Conservation (phyloP, 2,888 invertebrate genomes). For the Liposcelis brunnea region DNA sequence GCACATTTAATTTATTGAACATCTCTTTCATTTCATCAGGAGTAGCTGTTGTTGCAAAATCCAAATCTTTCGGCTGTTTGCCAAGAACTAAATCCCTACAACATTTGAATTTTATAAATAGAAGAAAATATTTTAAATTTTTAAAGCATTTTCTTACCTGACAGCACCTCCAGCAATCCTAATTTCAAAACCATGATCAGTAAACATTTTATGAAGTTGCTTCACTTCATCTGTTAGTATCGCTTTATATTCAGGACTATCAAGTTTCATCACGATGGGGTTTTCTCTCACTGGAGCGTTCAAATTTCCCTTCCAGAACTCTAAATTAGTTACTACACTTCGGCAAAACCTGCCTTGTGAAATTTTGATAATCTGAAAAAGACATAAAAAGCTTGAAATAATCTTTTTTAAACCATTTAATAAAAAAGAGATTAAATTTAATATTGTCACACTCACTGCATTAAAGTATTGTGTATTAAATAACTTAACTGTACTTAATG, state of each 20-base stretch:
- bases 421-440: no score
- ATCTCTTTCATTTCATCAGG: slow-evolving; percentile 91
- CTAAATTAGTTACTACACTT: no score
- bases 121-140: slow-evolving; percentile 1
- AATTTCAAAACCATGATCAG: slow-evolving; percentile 62
- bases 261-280: slow-evolving; percentile 52
- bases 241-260: slow-evolving; percentile 53
- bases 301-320: no score
- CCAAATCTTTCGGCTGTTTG: slow-evolving; percentile 71
- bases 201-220: slow-evolving; percentile 53
- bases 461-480: no score
- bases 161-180: slow-evolving; percentile 96
- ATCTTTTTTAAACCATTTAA: no score
- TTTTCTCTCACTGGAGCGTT: slow-evolving; percentile 29
- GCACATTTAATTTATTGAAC: slow-evolving; percentile 64
- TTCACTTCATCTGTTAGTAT: slow-evolving; percentile 70
- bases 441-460: no score
- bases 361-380: no score
- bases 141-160: slow-evolving; percentile 32
- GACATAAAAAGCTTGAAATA: no score
- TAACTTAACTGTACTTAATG: no score
- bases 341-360: no score
- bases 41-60: slow-evolving; percentile 95
- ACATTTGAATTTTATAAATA: slow-evolving; percentile 8
- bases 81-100: slow-evolving; percentile 61